Evolutionary conservation across 2,888 invertebrate species (phyloP).

Genomic region (Trissolcus japonicus): DNA sequence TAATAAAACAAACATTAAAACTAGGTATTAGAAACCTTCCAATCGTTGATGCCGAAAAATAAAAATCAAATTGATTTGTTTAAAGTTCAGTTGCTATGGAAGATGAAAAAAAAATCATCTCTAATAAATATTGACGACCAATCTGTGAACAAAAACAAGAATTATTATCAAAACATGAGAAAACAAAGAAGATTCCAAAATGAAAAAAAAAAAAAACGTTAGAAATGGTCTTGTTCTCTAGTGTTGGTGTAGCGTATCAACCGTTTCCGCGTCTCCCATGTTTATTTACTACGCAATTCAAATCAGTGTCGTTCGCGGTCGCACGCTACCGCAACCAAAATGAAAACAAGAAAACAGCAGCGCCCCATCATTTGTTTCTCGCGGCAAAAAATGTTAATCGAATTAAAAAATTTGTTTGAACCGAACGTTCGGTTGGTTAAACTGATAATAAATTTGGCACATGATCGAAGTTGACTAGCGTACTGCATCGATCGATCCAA

Average conservation of each 20-base stretch:
- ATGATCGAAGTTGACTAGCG: slow-evolving; percentile 6
- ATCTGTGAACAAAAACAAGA: background rate
- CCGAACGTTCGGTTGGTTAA: background rate
- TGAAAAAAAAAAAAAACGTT: background rate
- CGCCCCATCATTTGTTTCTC: too few relatives aligned
- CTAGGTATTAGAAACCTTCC: too few relatives aligned
- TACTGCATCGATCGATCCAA: slow-evolving; percentile 43
- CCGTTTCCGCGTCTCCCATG: slow-evolving; percentile 35
- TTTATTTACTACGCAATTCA: slow-evolving; percentile 24
- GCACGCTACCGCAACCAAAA: background rate
- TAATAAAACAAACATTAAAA: too few relatives aligned
- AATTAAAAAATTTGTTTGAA: background rate
- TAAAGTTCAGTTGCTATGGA: too few relatives aligned
- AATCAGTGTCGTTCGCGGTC: slow-evolving; percentile 5
- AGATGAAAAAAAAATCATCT: too few relatives aligned
- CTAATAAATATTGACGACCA: background rate
- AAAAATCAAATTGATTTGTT: too few relatives aligned
- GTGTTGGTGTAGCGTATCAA: slow-evolving; percentile 16
- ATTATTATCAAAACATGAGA: background rate
- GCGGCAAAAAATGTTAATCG: background rate
- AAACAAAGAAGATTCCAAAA: slow-evolving; percentile 10
- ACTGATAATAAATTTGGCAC: background rate
- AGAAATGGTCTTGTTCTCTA: slow-evolving; percentile 17
- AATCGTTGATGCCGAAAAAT: too few relatives aligned
- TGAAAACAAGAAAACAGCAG: too few relatives aligned